These are phyloP conservation scores for Drosophila littoralis DNA, from an alignment of 1,140 invertebrate genomes.

Conservation along the genomic window DNA sequence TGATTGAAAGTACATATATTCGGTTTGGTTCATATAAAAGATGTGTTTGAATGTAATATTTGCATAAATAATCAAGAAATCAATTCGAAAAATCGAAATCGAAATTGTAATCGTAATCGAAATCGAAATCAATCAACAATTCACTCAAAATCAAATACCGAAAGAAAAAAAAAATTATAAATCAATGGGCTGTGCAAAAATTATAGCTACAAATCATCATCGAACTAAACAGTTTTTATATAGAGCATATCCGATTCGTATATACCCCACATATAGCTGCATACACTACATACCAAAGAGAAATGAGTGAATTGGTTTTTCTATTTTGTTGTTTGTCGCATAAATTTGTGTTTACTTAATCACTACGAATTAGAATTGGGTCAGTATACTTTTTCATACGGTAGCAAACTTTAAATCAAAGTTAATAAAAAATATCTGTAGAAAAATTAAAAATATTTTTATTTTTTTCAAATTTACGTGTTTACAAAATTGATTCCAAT, in stretches of 20 bases:
- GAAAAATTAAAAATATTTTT: slow-evolving; percentile 1
- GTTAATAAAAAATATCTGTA: not conserved
- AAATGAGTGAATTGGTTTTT: slow-evolving; percentile 74
- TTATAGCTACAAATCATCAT: slow-evolving; percentile 27
- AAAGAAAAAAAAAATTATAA: slow-evolving; percentile 5
- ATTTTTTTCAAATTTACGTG: slow-evolving; percentile 1
- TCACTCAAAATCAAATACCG: slow-evolving; percentile 65
- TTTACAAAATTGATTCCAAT: slow-evolving; percentile 27
- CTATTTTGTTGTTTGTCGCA: slow-evolving; percentile 51
- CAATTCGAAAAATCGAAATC: slow-evolving; percentile 69
- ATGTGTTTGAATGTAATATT: slow-evolving; percentile 83
- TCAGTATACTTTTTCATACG: slow-evolving; percentile 27
- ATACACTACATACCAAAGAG: slow-evolving; percentile 24
- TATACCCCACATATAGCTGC: slow-evolving; percentile 9
- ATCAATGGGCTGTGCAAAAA: slow-evolving; percentile 52
- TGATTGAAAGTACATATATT: slow-evolving; percentile 80
- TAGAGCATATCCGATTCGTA: slow-evolving; percentile 5
- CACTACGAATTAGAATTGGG: slow-evolving; percentile 31
- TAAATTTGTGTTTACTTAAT: slow-evolving; percentile 59
- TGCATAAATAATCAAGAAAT: slow-evolving; percentile 81
- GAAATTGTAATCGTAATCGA: slow-evolving; percentile 38
- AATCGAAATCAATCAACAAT: slow-evolving; percentile 66
- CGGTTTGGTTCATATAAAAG: slow-evolving; percentile 76
- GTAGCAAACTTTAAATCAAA: slow-evolving; percentile 21
- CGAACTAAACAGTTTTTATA: slow-evolving; percentile 15